Evolutionary conservation across 2,113 vertebrate genomes (phyloP).

Genomic region (Ahaetulla prasina): DNA sequence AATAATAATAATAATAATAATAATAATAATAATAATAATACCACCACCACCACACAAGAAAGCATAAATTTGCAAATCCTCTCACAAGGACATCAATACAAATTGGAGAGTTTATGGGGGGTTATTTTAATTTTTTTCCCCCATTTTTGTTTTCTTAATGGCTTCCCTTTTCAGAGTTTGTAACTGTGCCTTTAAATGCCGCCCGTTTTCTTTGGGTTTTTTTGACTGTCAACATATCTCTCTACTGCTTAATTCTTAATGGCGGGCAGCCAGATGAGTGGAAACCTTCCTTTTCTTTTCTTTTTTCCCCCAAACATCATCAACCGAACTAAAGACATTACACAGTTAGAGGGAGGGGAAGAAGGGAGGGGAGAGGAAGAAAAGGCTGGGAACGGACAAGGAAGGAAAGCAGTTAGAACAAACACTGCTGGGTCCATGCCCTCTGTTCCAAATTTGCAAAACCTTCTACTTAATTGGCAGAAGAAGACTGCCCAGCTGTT

Average conservation of each 20-base stretch:
- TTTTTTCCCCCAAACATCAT: constrained; percentile 41
- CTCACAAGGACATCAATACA: constrained; percentile 45
- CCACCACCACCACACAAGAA: not conserved
- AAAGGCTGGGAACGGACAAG: constrained; percentile 18
- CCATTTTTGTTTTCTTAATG: constrained; percentile 31
- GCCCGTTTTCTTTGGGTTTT: constrained; percentile 32
- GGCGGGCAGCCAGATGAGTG: constrained; percentile 48
- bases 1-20: too few relatives aligned
- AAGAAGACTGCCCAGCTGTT: not conserved
- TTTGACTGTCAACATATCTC: constrained; percentile 36
- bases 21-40: too few relatives aligned
- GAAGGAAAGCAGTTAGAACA: constrained; percentile 22
- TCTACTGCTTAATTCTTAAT: constrained; percentile 59
- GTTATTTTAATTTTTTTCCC: not conserved
- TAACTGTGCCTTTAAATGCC: constrained; percentile 35
- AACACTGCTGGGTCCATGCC: not conserved
- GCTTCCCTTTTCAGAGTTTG: constrained; percentile 37
- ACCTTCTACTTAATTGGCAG: not conserved
- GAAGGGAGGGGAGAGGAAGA: not conserved
- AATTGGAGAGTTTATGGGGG: constrained; percentile 20
- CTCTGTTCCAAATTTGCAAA: constrained; percentile 12
- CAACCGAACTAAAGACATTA: constrained; percentile 17
- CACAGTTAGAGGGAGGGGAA: constrained; percentile 30
- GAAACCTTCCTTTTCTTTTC: constrained; percentile 28
- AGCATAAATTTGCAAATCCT: constrained; percentile 57